Evolutionary conservation across 2,888 invertebrate genomes (phyloP).

Genomic region (Malachius bipustulatus): DNA sequence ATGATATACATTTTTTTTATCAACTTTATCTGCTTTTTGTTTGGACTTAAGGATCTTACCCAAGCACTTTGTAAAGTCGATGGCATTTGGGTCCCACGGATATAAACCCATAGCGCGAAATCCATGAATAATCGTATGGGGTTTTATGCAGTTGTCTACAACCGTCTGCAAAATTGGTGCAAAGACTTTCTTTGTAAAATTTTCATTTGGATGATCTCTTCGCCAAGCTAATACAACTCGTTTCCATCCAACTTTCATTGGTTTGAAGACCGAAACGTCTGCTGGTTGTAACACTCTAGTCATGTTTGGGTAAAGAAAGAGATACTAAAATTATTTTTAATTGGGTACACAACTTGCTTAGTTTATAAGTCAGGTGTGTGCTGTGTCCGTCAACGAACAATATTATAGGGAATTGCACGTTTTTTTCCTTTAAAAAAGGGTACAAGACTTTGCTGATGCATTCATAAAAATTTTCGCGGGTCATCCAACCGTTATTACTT

Average conservation of each 20-base stretch:
- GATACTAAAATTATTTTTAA: slow-evolving; percentile 19
- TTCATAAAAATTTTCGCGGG: slow-evolving; percentile 30
- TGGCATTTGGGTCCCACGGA: slow-evolving; percentile 1
- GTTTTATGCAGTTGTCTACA: slow-evolving; percentile 6
- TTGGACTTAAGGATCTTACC: slow-evolving; percentile 1
- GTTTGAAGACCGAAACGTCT: slow-evolving; percentile 21
- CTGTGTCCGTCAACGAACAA: slow-evolving; percentile 29
- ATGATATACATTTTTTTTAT: neutral
- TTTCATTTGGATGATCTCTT: slow-evolving; percentile 15
- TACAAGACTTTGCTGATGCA: slow-evolving; percentile 27
- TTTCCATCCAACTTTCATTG: slow-evolving; percentile 19
- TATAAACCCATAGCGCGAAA: slow-evolving; percentile 5
- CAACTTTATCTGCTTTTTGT: neutral
- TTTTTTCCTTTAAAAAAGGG: slow-evolving; percentile 26
- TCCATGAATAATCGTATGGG: slow-evolving; percentile 5
- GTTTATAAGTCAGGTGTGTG: slow-evolving; percentile 14
- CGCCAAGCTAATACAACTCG: slow-evolving; percentile 24
- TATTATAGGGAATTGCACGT: slow-evolving; percentile 26
- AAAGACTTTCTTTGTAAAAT: slow-evolving; percentile 8
- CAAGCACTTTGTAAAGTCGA: slow-evolving; percentile 1
- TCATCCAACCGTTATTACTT: slow-evolving; percentile 35
- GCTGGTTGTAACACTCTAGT: slow-evolving; percentile 23
- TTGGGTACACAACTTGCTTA: slow-evolving; percentile 14
- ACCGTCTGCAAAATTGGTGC: slow-evolving; percentile 7
- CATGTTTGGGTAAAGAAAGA: slow-evolving; percentile 19